These are phyloP conservation scores for Laterallus jamaicensis DNA, from an alignment of 2,113 vertebrate genomes.

Conservation along the genomic window DNA sequence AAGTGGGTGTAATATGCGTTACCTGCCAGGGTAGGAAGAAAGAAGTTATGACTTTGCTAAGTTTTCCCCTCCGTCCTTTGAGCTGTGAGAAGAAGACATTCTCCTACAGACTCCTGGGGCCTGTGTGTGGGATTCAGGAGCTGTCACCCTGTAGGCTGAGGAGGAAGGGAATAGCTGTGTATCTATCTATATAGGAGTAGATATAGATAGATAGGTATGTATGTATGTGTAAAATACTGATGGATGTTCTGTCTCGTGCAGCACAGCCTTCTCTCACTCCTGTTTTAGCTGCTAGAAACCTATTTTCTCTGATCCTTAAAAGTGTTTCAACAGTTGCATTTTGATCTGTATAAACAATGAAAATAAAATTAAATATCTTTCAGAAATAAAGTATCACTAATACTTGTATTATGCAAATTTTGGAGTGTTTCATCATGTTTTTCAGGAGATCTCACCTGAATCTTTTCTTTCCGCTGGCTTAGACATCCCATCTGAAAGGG, in stretches of 20 bases:
- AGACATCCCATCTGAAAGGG: conserved; percentile 93
- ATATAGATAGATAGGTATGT: conserved; percentile 69
- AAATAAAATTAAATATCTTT: neutral
- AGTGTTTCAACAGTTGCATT: neutral
- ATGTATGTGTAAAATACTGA: conserved; percentile 49
- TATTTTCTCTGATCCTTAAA: neutral
- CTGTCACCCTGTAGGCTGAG: conserved; percentile 39
- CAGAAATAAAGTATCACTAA: conserved; percentile 8
- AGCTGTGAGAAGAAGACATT: conserved; percentile 17
- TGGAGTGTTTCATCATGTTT: neutral
- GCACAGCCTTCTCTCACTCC: neutral
- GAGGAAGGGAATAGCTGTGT: conserved; percentile 38
- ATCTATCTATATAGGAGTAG: conserved; percentile 57
- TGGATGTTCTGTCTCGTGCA: neutral
- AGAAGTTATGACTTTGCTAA: conserved; percentile 54
- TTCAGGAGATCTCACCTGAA: conserved; percentile 85
- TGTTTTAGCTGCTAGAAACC: neutral
- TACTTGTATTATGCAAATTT: neutral
- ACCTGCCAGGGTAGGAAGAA: conserved; percentile 67
- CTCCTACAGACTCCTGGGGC: conserved; percentile 20
- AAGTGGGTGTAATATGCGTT: conserved; percentile 19
- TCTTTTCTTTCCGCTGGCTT: conserved; percentile 91
- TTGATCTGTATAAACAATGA: neutral
- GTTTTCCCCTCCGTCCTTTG: neutral
- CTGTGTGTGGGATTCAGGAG: neutral